phyloP scores from a whole-genome alignment of 2,888 invertebrate species.

The Trichopria drosophilae region DNA sequence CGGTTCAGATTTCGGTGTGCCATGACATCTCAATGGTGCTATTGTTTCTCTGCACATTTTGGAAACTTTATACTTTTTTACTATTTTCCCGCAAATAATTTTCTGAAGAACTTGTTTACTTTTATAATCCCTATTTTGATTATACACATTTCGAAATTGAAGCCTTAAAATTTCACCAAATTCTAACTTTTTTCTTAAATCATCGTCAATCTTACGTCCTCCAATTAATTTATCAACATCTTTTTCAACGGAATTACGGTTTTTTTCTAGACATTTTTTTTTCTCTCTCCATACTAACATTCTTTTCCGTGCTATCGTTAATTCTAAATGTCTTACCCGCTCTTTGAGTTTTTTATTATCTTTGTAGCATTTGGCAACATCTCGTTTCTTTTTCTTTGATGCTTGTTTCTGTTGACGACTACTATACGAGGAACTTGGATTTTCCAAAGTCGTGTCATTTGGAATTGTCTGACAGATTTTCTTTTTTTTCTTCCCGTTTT shows the following conservation, averaged over 20 bases:
- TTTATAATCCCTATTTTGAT: constrained; percentile 9
- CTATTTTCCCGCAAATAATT: constrained; percentile 10
- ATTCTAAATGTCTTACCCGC: neutral
- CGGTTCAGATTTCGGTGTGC: too few relatives aligned
- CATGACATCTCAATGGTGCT: too few relatives aligned
- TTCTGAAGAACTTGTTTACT: constrained; percentile 3
- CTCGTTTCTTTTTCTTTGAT: constrained; percentile 1
- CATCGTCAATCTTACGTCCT: neutral
- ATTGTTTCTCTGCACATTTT: too few relatives aligned
- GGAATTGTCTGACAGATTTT: constrained; percentile 7
- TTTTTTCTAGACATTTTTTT: too few relatives aligned
- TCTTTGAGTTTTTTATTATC: neutral
- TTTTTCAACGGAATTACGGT: neutral
- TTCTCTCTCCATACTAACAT: too few relatives aligned
- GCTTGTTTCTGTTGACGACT: constrained; percentile 9
- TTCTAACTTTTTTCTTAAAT: too few relatives aligned
- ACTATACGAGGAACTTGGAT: too few relatives aligned
- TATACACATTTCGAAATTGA: too few relatives aligned
- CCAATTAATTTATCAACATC: neutral
- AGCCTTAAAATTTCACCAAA: neutral
- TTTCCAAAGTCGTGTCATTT: constrained; percentile 9
- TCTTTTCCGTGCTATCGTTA: neutral
- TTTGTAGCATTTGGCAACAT: too few relatives aligned
- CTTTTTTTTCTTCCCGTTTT: neutral
- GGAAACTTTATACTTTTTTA: constrained; percentile 13